Base-by-base conservation (phyloP, 2,888 invertebrate species). In the Scaptomyza reducta region DNA sequence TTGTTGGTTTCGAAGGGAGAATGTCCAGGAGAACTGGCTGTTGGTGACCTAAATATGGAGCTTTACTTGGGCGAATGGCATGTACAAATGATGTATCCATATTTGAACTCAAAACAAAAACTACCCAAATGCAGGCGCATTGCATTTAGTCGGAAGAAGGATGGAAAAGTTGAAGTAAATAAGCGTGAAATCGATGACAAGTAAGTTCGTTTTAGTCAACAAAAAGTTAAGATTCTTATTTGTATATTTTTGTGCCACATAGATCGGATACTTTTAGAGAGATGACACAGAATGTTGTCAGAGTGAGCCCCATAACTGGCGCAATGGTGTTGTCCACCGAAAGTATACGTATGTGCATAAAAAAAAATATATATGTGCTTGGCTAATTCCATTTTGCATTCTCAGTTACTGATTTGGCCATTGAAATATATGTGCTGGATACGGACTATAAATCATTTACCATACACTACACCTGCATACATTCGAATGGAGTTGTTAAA, bases 371-470 rank as follows among this genome's bases (percentile, higher is more conserved):
- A 4, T 4, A 38, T 40, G 3, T 4, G 2, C 10, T 14, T n/a
- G 4, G 6, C 1, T 14, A 14, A 38, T 38, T 11, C 5, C 1
- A 4, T 14, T n/a, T 7, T 22, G 7, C 16, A 9, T 31, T 10
- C 16, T 9, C 22, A 79, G 72, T 7, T 0, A 50, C 47, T 50
- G 40, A 0, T 1, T 46, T 0, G 69, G 73, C 7, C 0, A n/a
- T 60, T 13, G 29, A 66, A 13, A 29, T 71, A 0, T 63, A 61
- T 42, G 86, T 95, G n/a, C 79, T 95, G 42, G 93, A 93, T 35
- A 94, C 94, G 0, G 94, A 95, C 88, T 95, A 95, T 80, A 89
- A 89, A 0, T 92, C 90, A 59, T 94, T 92, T 79, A 90, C 94
- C 1, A 93, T 94, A 1, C 93, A 94, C 3, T 94, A 93, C 92